Conservation (phyloP, 1,140 invertebrate genomes). For the Brachystomella parvula region DNA sequence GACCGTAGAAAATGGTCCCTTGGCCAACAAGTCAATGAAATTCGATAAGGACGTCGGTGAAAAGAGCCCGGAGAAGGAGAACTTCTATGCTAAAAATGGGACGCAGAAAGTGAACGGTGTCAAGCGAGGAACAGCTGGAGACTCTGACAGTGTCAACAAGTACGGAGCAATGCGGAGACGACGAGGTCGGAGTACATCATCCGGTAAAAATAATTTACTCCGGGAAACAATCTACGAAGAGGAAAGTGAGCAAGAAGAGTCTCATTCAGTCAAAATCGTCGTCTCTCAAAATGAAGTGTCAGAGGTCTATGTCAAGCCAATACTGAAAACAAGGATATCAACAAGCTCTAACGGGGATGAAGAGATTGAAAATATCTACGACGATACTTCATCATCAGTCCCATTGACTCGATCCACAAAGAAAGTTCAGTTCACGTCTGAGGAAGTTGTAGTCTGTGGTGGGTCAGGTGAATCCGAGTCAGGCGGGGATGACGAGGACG, state of each 20-base stretch:
- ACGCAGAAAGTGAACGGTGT: slow-evolving; percentile 1
- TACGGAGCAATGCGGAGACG: slow-evolving; percentile 31
- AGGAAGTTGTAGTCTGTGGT: slow-evolving; percentile 13
- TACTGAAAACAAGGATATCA: slow-evolving; percentile 26
- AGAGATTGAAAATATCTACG: background rate
- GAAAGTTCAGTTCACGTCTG: slow-evolving; percentile 33
- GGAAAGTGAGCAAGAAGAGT: slow-evolving; percentile 17
- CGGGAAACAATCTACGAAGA: slow-evolving; percentile 37
- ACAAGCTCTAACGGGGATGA: background rate
- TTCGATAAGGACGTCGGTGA: too few relatives aligned
- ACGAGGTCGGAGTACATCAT: slow-evolving; percentile 3
- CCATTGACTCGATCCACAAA: slow-evolving; percentile 15
- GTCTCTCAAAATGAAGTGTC: slow-evolving; percentile 21
- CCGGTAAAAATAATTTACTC: slow-evolving; percentile 27
- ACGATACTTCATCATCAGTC: background rate
- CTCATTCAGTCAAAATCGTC: slow-evolving; percentile 34
- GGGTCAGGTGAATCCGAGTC: slow-evolving; percentile 8
- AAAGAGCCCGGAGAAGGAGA: background rate
- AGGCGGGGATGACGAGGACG: slow-evolving; percentile 10
- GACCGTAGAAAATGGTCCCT: too few relatives aligned
- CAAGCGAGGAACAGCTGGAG: background rate
- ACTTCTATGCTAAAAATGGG: background rate
- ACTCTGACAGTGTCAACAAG: slow-evolving; percentile 16
- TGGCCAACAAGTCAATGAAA: too few relatives aligned
- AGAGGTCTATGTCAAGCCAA: slow-evolving; percentile 33